Evolutionary conservation across 2,797 vertebrate genomes (phyloP).

Genomic region (Enteromius radiatus): DNA sequence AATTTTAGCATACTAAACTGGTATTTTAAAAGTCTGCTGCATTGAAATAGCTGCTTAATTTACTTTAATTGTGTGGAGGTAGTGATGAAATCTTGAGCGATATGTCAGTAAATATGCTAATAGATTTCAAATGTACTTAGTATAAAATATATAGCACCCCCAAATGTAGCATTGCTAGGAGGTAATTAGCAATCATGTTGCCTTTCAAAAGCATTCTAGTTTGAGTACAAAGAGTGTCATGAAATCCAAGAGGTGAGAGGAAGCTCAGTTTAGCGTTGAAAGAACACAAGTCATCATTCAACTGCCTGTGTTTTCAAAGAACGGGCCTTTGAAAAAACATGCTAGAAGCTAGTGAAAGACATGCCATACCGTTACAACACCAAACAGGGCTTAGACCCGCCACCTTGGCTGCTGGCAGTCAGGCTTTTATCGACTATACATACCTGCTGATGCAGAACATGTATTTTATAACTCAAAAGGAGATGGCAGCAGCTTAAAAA

Average conservation of each 20-base stretch:
- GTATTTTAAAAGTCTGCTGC: too few relatives aligned
- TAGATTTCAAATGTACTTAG: too few relatives aligned
- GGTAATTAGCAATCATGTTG: constrained; percentile 54
- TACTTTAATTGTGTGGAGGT: too few relatives aligned
- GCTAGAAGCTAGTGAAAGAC: constrained; percentile 77
- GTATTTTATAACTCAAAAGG: constrained; percentile 25
- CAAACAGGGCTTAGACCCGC: constrained; percentile 38
- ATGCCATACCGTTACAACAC: constrained; percentile 61
- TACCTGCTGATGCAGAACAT: constrained; percentile 26
- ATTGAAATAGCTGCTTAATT: too few relatives aligned
- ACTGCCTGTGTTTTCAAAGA: constrained; percentile 70
- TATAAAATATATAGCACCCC: not conserved
- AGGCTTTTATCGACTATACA: constrained; percentile 12
- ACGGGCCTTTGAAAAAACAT: constrained; percentile 72
- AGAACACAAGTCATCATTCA: constrained; percentile 78
- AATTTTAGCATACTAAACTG: too few relatives aligned
- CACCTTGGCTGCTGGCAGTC: constrained; percentile 8
- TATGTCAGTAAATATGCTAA: too few relatives aligned
- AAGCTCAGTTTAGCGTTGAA: constrained; percentile 67
- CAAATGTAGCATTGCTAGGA: constrained; percentile 6
- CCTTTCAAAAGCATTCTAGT: constrained; percentile 62
- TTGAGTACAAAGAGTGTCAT: constrained; percentile 69
- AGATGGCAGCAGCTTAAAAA: constrained; percentile 13
- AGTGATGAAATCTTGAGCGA: too few relatives aligned
- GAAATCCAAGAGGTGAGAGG: constrained; percentile 61